phyloP scores from a whole-genome alignment of 2,888 invertebrate genomes.

The Ichneumoninae sp. region DNA sequence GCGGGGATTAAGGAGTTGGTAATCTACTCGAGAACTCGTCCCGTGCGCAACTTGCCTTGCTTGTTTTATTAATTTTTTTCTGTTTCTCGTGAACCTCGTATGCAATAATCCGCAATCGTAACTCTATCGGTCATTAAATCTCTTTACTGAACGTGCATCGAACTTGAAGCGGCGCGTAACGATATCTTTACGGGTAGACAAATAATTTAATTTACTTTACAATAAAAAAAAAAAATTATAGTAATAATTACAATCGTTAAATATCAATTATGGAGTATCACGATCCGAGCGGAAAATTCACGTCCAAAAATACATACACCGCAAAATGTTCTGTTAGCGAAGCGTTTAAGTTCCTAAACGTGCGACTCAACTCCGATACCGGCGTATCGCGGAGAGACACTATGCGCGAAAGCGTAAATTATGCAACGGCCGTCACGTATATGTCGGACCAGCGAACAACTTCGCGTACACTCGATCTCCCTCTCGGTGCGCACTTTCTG shows the following conservation, averaged over 20 bases:
- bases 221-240: neutral
- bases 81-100: neutral
- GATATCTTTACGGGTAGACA: neutral
- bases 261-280: slow-evolving; percentile 19
- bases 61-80: neutral
- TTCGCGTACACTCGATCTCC: slow-evolving; percentile 42
- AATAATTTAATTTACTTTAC: neutral
- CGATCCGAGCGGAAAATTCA: slow-evolving; percentile 8
- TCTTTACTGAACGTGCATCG: neutral
- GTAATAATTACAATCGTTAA: slow-evolving; percentile 12
- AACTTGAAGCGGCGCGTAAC: neutral
- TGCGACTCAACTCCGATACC: slow-evolving; percentile 42
- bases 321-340: slow-evolving; percentile 30
- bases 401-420: slow-evolving; percentile 66
- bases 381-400: slow-evolving; percentile 26
- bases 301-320: neutral
- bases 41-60: neutral
- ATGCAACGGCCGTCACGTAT: slow-evolving; percentile 66
- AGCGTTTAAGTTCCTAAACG: slow-evolving; percentile 45
- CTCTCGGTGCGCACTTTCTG: slow-evolving; percentile 54
- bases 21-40: slow-evolving; percentile 51
- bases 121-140: slow-evolving; percentile 8
- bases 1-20: slow-evolving; percentile 60
- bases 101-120: slow-evolving; percentile 32
- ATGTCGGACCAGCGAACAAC: slow-evolving; percentile 62